Conservation (phyloP, 2,888 invertebrate species). For the Calliopum simillimum region DNA sequence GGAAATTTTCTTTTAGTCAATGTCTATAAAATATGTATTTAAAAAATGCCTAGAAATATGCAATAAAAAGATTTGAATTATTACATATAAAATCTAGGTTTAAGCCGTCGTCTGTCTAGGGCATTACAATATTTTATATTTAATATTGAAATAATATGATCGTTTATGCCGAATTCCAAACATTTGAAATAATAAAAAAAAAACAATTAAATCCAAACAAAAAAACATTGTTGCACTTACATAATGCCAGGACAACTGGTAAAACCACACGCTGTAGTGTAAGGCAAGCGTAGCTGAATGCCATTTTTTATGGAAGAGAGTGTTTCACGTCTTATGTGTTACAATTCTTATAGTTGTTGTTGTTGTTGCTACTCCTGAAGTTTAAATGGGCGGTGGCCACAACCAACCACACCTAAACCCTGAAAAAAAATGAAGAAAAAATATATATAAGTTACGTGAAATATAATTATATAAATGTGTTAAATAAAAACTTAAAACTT, state of each 20-base stretch:
- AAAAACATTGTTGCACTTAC: slow-evolving; percentile 51
- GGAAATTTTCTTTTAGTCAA: no score
- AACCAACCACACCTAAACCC: slow-evolving; percentile 24
- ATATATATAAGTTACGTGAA: slow-evolving; percentile 48
- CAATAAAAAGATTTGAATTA: no score
- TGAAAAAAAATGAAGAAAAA: slow-evolving; percentile 6
- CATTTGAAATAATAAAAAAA: background rate
- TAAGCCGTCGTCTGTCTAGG: no score
- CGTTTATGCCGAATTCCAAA: no score
- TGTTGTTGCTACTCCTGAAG: slow-evolving; percentile 12
- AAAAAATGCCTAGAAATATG: no score
- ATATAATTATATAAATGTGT: background rate
- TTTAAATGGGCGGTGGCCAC: background rate
- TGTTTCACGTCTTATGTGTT: slow-evolving; percentile 7
- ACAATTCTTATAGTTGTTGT: slow-evolving; percentile 9
- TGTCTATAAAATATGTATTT: no score
- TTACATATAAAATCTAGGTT: no score
- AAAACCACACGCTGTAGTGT: slow-evolving; percentile 63
- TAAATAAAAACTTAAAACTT: no score
- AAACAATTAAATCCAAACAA: background rate
- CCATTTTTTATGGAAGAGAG: slow-evolving; percentile 53
- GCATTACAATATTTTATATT: no score
- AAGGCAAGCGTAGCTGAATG: slow-evolving; percentile 64
- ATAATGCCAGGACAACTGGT: slow-evolving; percentile 63
- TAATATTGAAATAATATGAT: background rate